Base-by-base conservation (phyloP, 1,140 invertebrate species). In the Drosophila mayri region DNA sequence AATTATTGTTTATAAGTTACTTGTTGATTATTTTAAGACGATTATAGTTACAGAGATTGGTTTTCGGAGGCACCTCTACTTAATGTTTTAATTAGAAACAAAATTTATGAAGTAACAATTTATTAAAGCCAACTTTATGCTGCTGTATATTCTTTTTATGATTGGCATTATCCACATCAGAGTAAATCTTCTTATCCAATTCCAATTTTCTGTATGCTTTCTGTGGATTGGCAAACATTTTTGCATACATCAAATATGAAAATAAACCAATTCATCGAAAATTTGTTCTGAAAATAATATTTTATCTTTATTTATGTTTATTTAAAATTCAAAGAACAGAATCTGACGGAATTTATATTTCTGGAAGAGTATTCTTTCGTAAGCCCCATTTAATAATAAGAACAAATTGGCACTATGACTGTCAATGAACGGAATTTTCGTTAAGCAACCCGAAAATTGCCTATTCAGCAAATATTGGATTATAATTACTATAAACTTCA, bases 401-500 rank as follows among this genome's bases (percentile, higher is more conserved):
- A 28, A n/a, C 16, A 16, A 47, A 47, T n/a, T 50, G n/a, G 9
- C 9, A 18, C 47, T 30, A 30, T 18, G 28, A 18, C 16, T 50
- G 25, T 50, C 28, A 50, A 30, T 50, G 58, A 47, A 47, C 40
- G 18, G 10, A 35, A 16, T 60, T 41, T 4, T 9, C 14, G 37
- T 3, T 4, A 22, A 14, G 1, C 11, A 41, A n/a, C 3, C 10
- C 14, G 0, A 64, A 64, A 43, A 61, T 32, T 12, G 55, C 12
- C 9, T 2, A 22, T 43, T 64, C 18, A 64, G 38, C 62, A 62
- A 43, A 18, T 32, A 32, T n/a, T 10, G 8, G 11, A 22, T n/a
- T 30, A 41, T 41, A 41, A 62, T 60, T 32, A 20, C 54, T 25
- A 16, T 8, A 22, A 14, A 65, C 20, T 52, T 68, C 10, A 52